phyloP scores from a whole-genome alignment of 2,888 invertebrate species.

The Drosophila trichaetosa region DNA sequence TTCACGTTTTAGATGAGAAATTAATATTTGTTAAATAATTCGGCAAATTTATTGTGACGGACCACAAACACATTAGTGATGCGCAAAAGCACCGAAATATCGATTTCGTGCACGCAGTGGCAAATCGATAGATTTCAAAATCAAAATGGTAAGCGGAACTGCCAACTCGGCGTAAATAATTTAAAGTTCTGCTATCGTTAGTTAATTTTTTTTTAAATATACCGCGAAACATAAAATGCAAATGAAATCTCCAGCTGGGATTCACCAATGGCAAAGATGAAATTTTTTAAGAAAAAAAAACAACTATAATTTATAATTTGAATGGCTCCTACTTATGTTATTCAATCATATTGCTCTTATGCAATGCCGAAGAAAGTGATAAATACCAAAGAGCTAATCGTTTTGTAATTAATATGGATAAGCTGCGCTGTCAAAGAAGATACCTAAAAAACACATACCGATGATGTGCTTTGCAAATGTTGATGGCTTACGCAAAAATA shows the following conservation, averaged over 20 bases:
- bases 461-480: slow-evolving; percentile 24
- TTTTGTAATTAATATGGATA: slow-evolving; percentile 54
- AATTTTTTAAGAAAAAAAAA: neutral
- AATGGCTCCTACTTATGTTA: slow-evolving; percentile 6
- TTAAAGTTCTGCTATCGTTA: neutral
- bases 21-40: slow-evolving; percentile 19
- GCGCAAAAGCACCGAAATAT: neutral
- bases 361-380: slow-evolving; percentile 27
- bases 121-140: neutral
- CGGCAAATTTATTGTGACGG: slow-evolving; percentile 27
- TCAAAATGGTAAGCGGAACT: slow-evolving; percentile 3
- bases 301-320: neutral
- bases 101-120: neutral
- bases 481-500: slow-evolving; percentile 63
- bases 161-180: slow-evolving; percentile 26
- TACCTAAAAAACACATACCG: slow-evolving; percentile 14
- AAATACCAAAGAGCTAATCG: slow-evolving; percentile 44
- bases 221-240: slow-evolving; percentile 3
- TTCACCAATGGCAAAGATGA: neutral
- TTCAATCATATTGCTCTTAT: slow-evolving; percentile 22
- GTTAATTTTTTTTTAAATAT: neutral
- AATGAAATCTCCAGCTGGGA: neutral
- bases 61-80: slow-evolving; percentile 35
- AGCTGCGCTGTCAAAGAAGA: slow-evolving; percentile 29
- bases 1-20: slow-evolving; percentile 7